Evolutionary conservation across 2,797 vertebrate species (phyloP).

Genomic region (Enteromius paludinosus): DNA sequence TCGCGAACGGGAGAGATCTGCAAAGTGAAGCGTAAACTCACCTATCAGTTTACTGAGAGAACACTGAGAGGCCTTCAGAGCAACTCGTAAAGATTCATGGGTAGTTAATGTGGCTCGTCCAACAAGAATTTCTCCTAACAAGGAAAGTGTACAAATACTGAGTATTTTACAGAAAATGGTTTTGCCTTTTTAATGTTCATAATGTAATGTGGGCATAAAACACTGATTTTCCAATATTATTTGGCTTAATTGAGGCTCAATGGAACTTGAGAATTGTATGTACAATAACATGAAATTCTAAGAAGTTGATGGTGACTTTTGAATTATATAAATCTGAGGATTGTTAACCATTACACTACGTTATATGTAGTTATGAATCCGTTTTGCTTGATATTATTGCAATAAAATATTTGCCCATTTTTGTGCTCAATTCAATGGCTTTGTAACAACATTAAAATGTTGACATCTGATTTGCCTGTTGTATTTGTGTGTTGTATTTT

Average conservation of each 20-base stretch:
- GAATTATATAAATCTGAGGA: constrained; percentile 77
- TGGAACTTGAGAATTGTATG: neutral
- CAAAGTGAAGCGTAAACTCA: constrained; percentile 85
- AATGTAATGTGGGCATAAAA: constrained; percentile 32
- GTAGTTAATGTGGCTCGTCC: constrained; percentile 17
- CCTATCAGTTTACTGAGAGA: constrained; percentile 79
- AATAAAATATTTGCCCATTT: constrained; percentile 33
- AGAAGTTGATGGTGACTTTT: constrained; percentile 56
- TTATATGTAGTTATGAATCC: constrained; percentile 78
- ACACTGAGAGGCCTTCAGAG: constrained; percentile 76
- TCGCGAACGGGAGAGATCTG: constrained; percentile 82
- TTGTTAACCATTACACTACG: constrained; percentile 75
- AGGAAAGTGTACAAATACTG: constrained; percentile 73
- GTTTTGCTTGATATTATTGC: constrained; percentile 50
- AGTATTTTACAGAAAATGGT: constrained; percentile 70
- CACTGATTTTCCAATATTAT: neutral
- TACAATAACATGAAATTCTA: constrained; percentile 29
- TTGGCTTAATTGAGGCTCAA: constrained; percentile 19
- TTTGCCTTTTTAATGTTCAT: constrained; percentile 34
- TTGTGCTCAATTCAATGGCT: constrained; percentile 22
- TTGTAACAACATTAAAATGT: constrained; percentile 28
- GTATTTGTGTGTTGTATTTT: neutral
- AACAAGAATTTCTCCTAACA: constrained; percentile 3
- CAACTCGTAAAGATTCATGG: constrained; percentile 50
- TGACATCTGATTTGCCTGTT: neutral